A percentile compares a stretch with the other conserved stretches of the same genome.
Conservation (phyloP, 2,113 vertebrate species). For the Merops nubicus region DNA sequence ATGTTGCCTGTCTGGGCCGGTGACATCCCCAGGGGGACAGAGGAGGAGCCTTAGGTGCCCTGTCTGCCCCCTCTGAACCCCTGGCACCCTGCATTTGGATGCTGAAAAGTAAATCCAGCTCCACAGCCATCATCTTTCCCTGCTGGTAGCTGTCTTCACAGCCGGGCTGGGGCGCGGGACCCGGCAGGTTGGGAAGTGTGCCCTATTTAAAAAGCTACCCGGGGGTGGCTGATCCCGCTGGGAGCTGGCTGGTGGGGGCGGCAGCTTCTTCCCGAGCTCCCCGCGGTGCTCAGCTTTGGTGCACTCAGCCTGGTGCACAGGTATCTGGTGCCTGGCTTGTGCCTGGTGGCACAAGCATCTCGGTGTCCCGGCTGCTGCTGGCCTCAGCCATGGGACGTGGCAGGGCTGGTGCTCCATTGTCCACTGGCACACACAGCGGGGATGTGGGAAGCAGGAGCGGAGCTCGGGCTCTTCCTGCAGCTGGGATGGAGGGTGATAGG, state of each 20-base stretch:
- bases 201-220: background rate
- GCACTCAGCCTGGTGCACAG: too few relatives aligned
- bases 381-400: background rate
- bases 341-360: background rate
- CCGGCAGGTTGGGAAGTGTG: background rate
- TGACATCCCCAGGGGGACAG: background rate
- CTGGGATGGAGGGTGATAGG: background rate
- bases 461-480: background rate
- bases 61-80: background rate
- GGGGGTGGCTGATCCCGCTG: background rate
- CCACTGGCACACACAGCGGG: fast-evolving
- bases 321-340: too few relatives aligned
- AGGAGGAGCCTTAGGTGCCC: background rate
- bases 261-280: background rate
- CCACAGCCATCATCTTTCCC: background rate
- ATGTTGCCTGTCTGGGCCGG: fast-evolving
- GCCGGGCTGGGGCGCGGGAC: background rate
- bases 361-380: background rate
- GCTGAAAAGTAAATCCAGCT: background rate
- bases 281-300: background rate
- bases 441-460: background rate
- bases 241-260: background rate
- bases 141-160: background rate
- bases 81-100: fast-evolving
- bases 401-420: fast-evolving